Conservation (phyloP, 2,888 invertebrate species). For the Eumacrocentrus americanus region DNA sequence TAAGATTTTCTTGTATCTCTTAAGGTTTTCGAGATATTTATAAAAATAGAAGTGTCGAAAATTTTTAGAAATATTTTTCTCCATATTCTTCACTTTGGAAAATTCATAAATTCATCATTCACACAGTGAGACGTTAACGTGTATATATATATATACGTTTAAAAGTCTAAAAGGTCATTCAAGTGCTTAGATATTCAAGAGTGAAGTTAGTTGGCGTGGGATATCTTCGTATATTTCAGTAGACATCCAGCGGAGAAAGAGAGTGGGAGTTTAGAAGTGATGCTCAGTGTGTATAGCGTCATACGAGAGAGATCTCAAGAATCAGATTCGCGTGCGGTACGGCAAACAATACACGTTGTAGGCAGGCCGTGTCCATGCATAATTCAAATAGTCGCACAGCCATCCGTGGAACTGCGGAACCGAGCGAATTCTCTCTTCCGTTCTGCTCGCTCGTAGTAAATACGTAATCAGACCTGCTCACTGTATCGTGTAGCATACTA, state of each 20-base stretch:
- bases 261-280: background rate
- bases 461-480: slow-evolving; percentile 61
- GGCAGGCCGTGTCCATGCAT: slow-evolving; percentile 61
- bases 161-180: background rate
- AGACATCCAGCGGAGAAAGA: background rate
- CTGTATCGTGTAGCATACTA: slow-evolving; percentile 30
- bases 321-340: slow-evolving; percentile 50
- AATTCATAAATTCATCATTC: background rate
- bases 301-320: slow-evolving; percentile 45
- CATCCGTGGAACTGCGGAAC: slow-evolving; percentile 53
- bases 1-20: no score
- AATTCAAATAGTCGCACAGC: slow-evolving; percentile 59
- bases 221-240: no score
- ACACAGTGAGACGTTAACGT: background rate
- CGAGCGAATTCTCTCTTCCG: slow-evolving; percentile 39
- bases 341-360: slow-evolving; percentile 60
- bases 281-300: slow-evolving; percentile 1
- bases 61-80: no score
- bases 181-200: background rate
- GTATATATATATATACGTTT: background rate
- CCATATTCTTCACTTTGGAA: no score
- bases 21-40: no score
- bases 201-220: slow-evolving; percentile 11
- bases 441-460: slow-evolving; percentile 51
- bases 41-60: no score